phyloP scores from a whole-genome alignment of 2,113 vertebrate species.

The Xenus cinereus region DNA sequence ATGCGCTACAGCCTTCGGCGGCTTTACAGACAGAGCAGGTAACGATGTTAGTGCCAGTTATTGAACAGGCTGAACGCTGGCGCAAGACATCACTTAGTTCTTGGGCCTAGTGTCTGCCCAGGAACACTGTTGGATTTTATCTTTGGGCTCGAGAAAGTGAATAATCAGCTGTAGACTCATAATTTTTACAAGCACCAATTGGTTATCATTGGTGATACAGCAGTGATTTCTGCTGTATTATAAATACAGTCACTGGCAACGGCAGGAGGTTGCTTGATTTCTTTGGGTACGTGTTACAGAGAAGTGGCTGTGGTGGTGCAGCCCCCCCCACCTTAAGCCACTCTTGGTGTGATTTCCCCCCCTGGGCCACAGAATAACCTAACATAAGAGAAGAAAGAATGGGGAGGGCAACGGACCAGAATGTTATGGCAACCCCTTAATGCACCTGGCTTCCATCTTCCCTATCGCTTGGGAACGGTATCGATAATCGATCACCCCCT shows the following conservation, averaged over 20 bases:
- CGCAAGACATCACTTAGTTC: neutral
- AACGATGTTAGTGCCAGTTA: neutral
- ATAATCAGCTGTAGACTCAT: neutral
- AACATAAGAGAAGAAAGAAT: neutral
- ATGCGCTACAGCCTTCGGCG: neutral
- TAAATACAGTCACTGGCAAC: neutral
- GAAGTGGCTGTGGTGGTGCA: neutral
- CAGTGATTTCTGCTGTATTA: neutral
- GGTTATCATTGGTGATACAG: neutral
- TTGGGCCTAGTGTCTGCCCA: neutral
- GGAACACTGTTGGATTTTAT: neutral
- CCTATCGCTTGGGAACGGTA: neutral
- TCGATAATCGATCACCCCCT: neutral
- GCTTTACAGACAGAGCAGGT: neutral
- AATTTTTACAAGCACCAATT: neutral
- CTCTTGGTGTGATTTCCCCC: neutral
- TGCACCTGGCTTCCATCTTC: neutral
- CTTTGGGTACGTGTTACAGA: neutral
- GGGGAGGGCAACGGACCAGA: neutral
- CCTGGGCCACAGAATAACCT: neutral
- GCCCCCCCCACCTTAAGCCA: neutral
- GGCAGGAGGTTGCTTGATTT: neutral
- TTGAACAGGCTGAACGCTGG: neutral
- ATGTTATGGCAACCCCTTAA: neutral
- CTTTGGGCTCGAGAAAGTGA: neutral